Conservation (phyloP, 2,888 invertebrate species). For the Chloroclysta siterata region DNA sequence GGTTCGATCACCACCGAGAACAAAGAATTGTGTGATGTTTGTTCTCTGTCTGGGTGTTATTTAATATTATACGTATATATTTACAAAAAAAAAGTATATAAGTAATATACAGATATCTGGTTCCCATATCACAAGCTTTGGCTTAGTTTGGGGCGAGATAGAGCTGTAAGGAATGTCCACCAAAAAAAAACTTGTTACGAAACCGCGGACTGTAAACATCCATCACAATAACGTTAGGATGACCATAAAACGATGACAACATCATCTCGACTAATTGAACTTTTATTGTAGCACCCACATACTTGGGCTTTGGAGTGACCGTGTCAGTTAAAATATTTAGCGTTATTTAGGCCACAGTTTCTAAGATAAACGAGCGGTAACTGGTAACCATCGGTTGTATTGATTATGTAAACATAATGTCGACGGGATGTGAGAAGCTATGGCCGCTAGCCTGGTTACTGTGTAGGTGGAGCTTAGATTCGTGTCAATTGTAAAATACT, state of each 20-base stretch:
- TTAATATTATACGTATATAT: too few relatives aligned
- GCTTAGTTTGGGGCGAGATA: too few relatives aligned
- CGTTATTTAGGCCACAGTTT: conserved; percentile 13
- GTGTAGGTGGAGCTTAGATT: not conserved
- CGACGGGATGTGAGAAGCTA: not conserved
- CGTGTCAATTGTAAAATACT: not conserved
- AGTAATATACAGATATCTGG: too few relatives aligned
- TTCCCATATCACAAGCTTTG: too few relatives aligned
- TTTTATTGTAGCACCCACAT: conserved; percentile 26
- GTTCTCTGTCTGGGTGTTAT: too few relatives aligned
- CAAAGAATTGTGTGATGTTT: too few relatives aligned
- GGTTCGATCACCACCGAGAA: too few relatives aligned
- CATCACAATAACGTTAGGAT: conserved; percentile 43
- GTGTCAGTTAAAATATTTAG: not conserved
- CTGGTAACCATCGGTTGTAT: not conserved
- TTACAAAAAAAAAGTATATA: too few relatives aligned
- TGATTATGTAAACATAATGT: not conserved
- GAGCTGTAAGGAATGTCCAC: too few relatives aligned
- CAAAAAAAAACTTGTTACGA: conserved; percentile 13
- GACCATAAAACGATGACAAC: conserved; percentile 45
- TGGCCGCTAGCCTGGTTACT: not conserved
- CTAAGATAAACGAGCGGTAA: not conserved
- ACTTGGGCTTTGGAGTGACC: conserved; percentile 15
- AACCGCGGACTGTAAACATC: conserved; percentile 42
- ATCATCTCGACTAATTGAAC: conserved; percentile 39